Evolutionary conservation across 37 sponge, comb jelly and placozoan species (phyloP).

Genomic region (Beroe ovata): DNA sequence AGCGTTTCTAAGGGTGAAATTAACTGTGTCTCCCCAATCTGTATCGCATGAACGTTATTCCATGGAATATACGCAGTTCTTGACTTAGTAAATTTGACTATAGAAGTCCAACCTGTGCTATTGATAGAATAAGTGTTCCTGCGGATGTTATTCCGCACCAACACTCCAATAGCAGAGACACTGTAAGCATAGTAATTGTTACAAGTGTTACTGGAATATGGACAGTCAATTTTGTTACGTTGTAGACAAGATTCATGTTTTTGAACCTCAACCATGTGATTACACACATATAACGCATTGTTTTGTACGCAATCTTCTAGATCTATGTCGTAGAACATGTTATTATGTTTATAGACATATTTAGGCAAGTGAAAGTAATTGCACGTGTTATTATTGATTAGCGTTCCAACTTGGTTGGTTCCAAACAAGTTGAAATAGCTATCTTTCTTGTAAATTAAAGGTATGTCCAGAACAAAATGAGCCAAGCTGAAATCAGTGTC

Average conservation of each 20-base stretch:
- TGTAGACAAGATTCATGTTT: background rate
- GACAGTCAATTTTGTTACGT: background rate
- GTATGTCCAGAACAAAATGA: conserved; percentile 2
- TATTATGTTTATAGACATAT: background rate
- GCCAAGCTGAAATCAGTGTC: background rate
- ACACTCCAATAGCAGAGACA: background rate
- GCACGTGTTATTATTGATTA: background rate
- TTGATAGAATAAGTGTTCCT: background rate
- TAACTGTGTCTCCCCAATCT: background rate
- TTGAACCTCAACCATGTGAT: background rate
- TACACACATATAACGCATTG: background rate
- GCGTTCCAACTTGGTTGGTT: background rate
- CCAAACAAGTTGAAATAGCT: background rate
- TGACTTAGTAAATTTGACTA: background rate
- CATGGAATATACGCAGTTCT: background rate
- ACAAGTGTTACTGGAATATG: background rate
- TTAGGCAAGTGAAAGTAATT: background rate
- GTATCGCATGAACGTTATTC: background rate
- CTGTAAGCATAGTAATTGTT: background rate
- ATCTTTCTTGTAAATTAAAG: background rate
- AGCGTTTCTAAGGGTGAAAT: background rate
- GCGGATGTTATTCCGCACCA: background rate
- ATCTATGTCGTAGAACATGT: background rate
- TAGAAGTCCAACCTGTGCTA: background rate
- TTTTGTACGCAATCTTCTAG: background rate